Conservation (phyloP, 92 coral and sea anemone species). For the Umimayanthus kanabou region DNA sequence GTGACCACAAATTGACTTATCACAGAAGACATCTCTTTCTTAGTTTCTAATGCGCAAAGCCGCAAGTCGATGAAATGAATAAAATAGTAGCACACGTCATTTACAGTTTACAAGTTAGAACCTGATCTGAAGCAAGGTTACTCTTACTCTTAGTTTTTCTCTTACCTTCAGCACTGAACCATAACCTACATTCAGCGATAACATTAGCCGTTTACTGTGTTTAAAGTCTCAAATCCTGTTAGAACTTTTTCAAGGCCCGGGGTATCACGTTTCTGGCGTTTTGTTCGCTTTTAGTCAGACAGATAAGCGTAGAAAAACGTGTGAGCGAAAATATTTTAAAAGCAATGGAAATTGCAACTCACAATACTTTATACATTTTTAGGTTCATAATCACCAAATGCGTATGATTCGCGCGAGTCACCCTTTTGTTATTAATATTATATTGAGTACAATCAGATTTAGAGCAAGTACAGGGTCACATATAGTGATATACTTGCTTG, state of each 20-base stretch:
- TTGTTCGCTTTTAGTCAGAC: background rate
- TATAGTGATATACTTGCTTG: background rate
- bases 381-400: background rate
- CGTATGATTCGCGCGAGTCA: background rate
- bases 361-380: too few species aligned
- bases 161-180: background rate
- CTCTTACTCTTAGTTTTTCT: background rate
- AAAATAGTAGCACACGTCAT: background rate
- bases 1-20: background rate
- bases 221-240: background rate
- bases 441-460: background rate
- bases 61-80: background rate
- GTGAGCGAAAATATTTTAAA: background rate
- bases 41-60: background rate
- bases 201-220: background rate
- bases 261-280: background rate
- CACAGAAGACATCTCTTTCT: background rate
- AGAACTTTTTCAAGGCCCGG: background rate
- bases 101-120: background rate
- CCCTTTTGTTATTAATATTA: background rate
- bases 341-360: background rate
- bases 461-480: background rate
- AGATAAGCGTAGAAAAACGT: background rate
- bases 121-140: too few species aligned
- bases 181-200: background rate